phyloP scores from a whole-genome alignment of 2,113 vertebrate genomes.

The Trinectes maculatus region DNA sequence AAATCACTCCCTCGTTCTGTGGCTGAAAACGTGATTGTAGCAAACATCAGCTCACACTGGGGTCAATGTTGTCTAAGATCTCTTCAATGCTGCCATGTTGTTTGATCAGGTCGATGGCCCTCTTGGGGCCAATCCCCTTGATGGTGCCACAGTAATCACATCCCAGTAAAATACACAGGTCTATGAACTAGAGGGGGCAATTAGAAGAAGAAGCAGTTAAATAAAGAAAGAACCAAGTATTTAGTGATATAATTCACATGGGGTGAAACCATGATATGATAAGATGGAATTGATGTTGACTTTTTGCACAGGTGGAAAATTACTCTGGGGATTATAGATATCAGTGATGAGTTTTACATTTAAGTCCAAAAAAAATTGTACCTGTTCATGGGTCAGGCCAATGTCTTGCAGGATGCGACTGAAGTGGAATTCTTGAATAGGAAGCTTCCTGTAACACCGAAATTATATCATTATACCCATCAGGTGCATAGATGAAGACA shows the following conservation, averaged over 20 bases:
- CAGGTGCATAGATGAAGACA: not conserved
- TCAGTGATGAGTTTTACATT: not conserved
- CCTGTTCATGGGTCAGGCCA: constrained; percentile 87
- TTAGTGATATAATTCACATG: too few relatives aligned
- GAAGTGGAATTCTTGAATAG: constrained; percentile 96
- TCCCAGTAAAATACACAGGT: constrained; percentile 95
- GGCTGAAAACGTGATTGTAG: not conserved
- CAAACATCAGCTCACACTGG: constrained; percentile 67
- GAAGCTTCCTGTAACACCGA: constrained; percentile 85
- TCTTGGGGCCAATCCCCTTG: constrained; percentile 95
- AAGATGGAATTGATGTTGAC: not conserved
- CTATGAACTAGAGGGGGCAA: constrained; percentile 85
- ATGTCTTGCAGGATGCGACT: constrained; percentile 89
- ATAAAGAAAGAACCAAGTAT: not conserved
- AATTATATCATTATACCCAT: too few relatives aligned
- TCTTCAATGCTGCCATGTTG: constrained; percentile 93
- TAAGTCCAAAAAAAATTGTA: constrained; percentile 21
- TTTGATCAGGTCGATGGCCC: constrained; percentile 93
- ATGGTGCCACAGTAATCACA: constrained; percentile 98
- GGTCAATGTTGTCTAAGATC: constrained; percentile 90
- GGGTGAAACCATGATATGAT: too few relatives aligned
- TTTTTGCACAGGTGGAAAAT: not conserved
- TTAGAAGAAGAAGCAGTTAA: not conserved
- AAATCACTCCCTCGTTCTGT: not conserved
- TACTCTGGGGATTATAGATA: not conserved